phyloP scores from a whole-genome alignment of 2,888 invertebrate genomes.

The Drosophila picticornis region DNA sequence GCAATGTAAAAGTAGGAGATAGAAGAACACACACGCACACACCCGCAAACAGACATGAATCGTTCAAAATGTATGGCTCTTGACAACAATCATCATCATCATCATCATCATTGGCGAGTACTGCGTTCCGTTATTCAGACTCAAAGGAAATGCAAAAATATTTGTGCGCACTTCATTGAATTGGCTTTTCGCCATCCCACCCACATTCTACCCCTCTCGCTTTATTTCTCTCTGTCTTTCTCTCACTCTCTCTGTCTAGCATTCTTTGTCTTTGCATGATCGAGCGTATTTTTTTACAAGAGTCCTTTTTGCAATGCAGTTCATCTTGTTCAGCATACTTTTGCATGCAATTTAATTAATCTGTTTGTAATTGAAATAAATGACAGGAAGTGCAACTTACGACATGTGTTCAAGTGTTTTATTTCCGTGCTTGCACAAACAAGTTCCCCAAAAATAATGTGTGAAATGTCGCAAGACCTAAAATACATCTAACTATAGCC shows the following conservation, averaged over 20 bases:
- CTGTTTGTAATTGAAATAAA: slow-evolving; percentile 69
- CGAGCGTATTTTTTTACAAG: slow-evolving; percentile 21
- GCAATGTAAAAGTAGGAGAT: slow-evolving; percentile 20
- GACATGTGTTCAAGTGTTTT: slow-evolving; percentile 51
- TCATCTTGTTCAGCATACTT: slow-evolving; percentile 19
- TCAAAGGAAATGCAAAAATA: slow-evolving; percentile 58
- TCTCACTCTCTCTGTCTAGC: slow-evolving; percentile 1
- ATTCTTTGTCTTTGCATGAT: slow-evolving; percentile 25
- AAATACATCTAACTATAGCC: background rate
- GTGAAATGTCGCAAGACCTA: slow-evolving; percentile 4
- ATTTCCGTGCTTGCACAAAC: slow-evolving; percentile 50
- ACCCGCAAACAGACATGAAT: slow-evolving; percentile 9
- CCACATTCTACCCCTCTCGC: slow-evolving; percentile 3
- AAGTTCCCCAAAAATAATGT: slow-evolving; percentile 20
- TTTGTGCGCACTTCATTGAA: slow-evolving; percentile 66
- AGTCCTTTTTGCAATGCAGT: slow-evolving; percentile 46
- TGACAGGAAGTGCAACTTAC: slow-evolving; percentile 71
- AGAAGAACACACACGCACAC: background rate
- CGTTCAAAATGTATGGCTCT: slow-evolving; percentile 21
- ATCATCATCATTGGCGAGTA: slow-evolving; percentile 12
- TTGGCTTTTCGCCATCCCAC: slow-evolving; percentile 45
- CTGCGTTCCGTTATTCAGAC: slow-evolving; percentile 43
- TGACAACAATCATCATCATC: slow-evolving; percentile 30
- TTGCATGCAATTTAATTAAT: slow-evolving; percentile 51
- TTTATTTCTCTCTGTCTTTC: background rate